phyloP scores from a whole-genome alignment of 2,797 vertebrate genomes.

The Echeneis naucrates region DNA sequence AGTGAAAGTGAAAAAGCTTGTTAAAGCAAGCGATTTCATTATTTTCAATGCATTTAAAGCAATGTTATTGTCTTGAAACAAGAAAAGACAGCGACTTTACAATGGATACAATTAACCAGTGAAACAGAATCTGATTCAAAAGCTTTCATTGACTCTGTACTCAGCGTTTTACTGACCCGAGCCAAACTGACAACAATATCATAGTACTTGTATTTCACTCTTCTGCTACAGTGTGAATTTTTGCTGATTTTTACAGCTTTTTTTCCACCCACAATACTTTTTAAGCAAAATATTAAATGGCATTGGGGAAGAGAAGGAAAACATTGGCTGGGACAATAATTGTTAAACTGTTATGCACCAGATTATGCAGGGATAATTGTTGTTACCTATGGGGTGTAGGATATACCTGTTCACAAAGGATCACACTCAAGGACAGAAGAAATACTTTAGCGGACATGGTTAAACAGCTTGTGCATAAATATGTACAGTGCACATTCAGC shows the following conservation, averaged over 20 bases:
- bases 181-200: neutral
- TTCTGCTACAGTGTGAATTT: neutral
- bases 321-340: slow-evolving; percentile 58
- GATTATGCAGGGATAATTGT: slow-evolving; percentile 77
- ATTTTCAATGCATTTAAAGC: slow-evolving; percentile 12
- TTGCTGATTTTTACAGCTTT: neutral
- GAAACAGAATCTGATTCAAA: slow-evolving; percentile 26
- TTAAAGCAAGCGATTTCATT: slow-evolving; percentile 13
- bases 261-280: slow-evolving; percentile 32
- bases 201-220: neutral
- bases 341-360: slow-evolving; percentile 47
- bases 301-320: slow-evolving; percentile 25
- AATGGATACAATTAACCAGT: slow-evolving; percentile 26
- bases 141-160: too few species aligned
- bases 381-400: slow-evolving; percentile 52
- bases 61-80: slow-evolving; percentile 13
- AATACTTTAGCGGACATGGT: slow-evolving; percentile 20
- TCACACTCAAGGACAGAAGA: slow-evolving; percentile 33
- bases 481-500: slow-evolving; percentile 3
- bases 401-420: slow-evolving; percentile 42
- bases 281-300: slow-evolving; percentile 23
- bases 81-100: too few species aligned
- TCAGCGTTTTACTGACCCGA: slow-evolving; percentile 1
- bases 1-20: neutral
- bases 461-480: slow-evolving; percentile 31